Evolutionary conservation across 2,797 vertebrate species (phyloP), one percentile per base, ranked within the genome.

Genomic region (Propithecus perrieri): DNA sequence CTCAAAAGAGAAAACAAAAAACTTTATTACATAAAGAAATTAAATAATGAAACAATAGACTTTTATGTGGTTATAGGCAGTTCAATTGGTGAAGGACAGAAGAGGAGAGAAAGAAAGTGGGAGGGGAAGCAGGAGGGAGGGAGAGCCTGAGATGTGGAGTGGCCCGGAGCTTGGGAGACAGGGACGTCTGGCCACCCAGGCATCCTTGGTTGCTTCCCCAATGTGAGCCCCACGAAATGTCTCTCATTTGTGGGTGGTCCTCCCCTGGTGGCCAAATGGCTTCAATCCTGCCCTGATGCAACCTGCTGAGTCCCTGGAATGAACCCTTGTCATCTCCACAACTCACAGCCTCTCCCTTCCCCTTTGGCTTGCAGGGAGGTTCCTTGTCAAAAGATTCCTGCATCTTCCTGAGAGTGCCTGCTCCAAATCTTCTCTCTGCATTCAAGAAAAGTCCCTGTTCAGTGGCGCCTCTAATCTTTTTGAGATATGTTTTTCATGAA

Each of bases 131-230:
- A 63, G 9, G n/a, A 22, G 18, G 28, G 33, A 4, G 8, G 43
- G 35, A 8, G 18, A 86, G 20, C 17, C 65, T 3, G 30, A 43
- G 50, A 11, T 5, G 2, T 4, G 24, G 71, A 63, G 38, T 14
- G 5, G 20, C 4, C 0, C 0, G 33, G 43, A 26, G 33, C 24
- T 2, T 0, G 13, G 35, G 41, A 61, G 33, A 30, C 1, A 41
- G 38, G n/a, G 5, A 3, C 6, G 8, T 11, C 65, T 48, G 50
- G 43, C 35, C 17, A 0, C 7, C 15, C 20, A 0, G 8, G 4
- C 11, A 1, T 13, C 12, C 5, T 24, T 7, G 4, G 18, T 50
- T 57, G n/a, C 26, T 41, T 65, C 59, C 26, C 13, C 43, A 28
- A 71, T 38, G 30, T 26, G 38, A 24, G 24, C 80, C 48, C 65